Percentiles rank a stretch among this genome's conserved stretches.
Conservation (phyloP, 2,888 invertebrate genomes). For the Deroplatys truncata region DNA sequence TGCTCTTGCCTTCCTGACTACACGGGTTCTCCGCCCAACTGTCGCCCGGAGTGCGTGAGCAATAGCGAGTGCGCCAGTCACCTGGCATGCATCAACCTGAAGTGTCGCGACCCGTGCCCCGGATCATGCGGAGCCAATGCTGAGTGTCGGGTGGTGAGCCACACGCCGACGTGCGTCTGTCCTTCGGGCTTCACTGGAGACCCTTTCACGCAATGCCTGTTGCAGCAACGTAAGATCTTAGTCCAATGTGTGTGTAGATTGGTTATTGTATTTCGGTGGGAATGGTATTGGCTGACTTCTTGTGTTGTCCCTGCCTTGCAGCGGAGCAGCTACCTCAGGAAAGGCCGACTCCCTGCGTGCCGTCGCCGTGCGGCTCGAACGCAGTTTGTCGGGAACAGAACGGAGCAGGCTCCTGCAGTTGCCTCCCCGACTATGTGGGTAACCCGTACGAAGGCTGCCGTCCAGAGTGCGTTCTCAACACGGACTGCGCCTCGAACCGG, state of each 20-base stretch:
- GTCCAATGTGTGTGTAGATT: constrained; percentile 43
- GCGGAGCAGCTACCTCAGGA: constrained; percentile 38
- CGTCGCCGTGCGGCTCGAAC: constrained; percentile 36
- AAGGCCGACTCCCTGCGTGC: constrained; percentile 27
- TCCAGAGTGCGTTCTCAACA: constrained; percentile 63
- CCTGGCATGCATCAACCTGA: constrained; percentile 42
- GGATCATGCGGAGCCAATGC: constrained; percentile 49
- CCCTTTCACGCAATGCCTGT: constrained; percentile 39
- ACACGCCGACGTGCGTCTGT: constrained; percentile 44
- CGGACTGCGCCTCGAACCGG: constrained; percentile 65
- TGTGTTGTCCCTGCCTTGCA: constrained; percentile 50
- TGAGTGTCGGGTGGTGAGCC: constrained; percentile 40
- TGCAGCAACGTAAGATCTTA: constrained; percentile 31
- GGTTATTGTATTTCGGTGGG: not conserved
- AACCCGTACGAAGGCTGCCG: constrained; percentile 61
- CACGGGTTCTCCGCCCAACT: constrained; percentile 46
- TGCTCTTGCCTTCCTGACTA: constrained; percentile 51
- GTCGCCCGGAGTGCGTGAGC: constrained; percentile 46
- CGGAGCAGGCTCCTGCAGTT: constrained; percentile 54
- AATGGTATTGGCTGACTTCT: not conserved
- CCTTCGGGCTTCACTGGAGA: constrained; percentile 42
- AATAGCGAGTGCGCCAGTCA: constrained; percentile 46
- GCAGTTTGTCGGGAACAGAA: constrained; percentile 37
- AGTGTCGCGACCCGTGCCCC: constrained; percentile 59
- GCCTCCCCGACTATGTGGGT: constrained; percentile 55